Base-by-base conservation (phyloP, 2,113 vertebrate genomes). In the Numenius arquata region DNA sequence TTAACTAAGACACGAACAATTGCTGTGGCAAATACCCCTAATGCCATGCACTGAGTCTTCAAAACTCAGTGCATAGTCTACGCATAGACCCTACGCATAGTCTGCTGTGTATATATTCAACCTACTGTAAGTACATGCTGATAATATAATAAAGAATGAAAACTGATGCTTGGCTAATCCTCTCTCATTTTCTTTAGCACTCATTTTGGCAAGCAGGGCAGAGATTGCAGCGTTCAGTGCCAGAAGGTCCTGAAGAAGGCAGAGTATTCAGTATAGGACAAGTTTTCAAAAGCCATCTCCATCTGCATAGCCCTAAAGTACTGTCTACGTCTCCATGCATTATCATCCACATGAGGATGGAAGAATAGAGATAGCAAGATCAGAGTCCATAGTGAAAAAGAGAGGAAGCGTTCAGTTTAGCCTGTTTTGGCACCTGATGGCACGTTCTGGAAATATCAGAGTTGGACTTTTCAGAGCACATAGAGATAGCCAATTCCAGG, bases 1-100 rank as follows among this genome's bases (percentile, higher is more conserved):
- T 90, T 90, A 87, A 93, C 93, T 85, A 95, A 79, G 85, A 72
- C 70, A 92, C 67, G 59, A 91, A 47, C 26, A 75, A n/a, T 13
- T 67, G 32, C n/a, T 70, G 14, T 34, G 36, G 59, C 66, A 91
- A 82, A 68, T 48, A 82, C 11, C 20, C 32, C 20, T 76, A 40
- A 55, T 48, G 32, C 89, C 80, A 70, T 29, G 27, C 73, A 73
- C 66, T 74, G 79, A 81, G 59, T 77, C 67, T 85, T 85, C 53
- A 92, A 96, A 96, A 95, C 34, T 58, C n/a, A n/a, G n/a, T n/a
- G n/a, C n/a, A n/a, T n/a, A n/a, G n/a, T n/a, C n/a, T n/a, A n/a
- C n/a, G n/a, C n/a, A n/a, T n/a, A 52, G 34, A 67, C 18, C 48
- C 29, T 79, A 15, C 38, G 32, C 27, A 65, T 3, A 7, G 30